Evolutionary conservation across 1,140 invertebrate genomes (phyloP).

Genomic region (Saccostrea cuccullata): DNA sequence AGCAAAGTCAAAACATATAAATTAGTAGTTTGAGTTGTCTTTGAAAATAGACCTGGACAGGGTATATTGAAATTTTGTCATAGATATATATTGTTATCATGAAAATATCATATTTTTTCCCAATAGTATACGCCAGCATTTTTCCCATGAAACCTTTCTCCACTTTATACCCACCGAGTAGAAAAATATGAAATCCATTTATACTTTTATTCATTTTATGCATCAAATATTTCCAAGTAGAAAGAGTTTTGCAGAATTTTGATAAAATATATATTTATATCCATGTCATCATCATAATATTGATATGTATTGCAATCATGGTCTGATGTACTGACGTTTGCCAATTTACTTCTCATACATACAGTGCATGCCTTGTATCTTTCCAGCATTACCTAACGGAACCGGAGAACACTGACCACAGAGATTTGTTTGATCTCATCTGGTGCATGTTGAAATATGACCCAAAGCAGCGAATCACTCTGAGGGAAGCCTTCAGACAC

Average conservation of each 20-base stretch:
- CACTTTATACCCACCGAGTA: neutral
- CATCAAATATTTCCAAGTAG: neutral
- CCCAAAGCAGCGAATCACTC: constrained; percentile 90
- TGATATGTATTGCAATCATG: neutral
- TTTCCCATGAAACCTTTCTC: neutral
- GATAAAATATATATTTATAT: neutral
- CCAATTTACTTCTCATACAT: neutral
- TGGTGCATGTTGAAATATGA: constrained; percentile 97
- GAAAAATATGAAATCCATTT: no score
- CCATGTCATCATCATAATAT: neutral
- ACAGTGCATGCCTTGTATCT: constrained; percentile 31
- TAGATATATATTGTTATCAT: no score
- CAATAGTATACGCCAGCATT: neutral
- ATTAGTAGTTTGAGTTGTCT: no score
- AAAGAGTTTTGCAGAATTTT: neutral
- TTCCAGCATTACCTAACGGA: constrained; percentile 91
- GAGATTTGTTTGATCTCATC: constrained; percentile 95
- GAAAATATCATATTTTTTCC: no score
- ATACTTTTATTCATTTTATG: neutral
- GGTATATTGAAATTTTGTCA: no score
- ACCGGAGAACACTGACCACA: constrained; percentile 89
- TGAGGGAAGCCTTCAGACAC: constrained; percentile 92
- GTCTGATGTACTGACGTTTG: neutral
- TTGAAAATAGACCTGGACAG: no score
- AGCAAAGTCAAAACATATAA: no score